A percentile compares a stretch with the other conserved stretches of the same genome.
These are phyloP conservation scores for Molossus alvarezi DNA, from an alignment of 2,797 vertebrate genomes.

Conservation along the genomic window DNA sequence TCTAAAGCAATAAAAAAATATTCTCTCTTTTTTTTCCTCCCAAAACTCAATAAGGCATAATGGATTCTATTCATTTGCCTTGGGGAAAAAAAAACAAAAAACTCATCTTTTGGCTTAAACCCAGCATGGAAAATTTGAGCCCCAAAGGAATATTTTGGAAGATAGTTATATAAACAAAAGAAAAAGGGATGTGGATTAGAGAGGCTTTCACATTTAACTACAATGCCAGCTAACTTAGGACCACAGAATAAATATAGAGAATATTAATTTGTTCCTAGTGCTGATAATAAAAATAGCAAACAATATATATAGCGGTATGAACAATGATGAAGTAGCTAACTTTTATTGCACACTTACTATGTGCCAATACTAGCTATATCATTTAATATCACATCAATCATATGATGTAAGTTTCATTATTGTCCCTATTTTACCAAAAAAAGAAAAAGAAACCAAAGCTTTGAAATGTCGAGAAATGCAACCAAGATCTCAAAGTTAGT, in stretches of 20 bases:
- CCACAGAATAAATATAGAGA: constrained; percentile 59
- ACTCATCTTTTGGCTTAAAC: constrained; percentile 71
- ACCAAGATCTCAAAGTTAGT: neutral
- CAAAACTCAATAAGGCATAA: constrained; percentile 67
- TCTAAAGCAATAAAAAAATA: constrained; percentile 69
- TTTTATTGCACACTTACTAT: constrained; percentile 10
- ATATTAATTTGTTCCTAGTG: constrained; percentile 47
- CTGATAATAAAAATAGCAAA: constrained; percentile 52
- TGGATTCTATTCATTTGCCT: constrained; percentile 73
- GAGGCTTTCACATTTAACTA: constrained; percentile 73
- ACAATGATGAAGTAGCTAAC: constrained; percentile 58
- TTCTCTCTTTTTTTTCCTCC: neutral
- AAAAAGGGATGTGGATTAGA: constrained; percentile 69
- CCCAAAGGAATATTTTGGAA: constrained; percentile 78
- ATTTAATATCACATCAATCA: constrained; percentile 34
- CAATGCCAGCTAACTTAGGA: constrained; percentile 62
- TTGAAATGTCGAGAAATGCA: constrained; percentile 27
- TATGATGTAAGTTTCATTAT: neutral
- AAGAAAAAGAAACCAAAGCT: neutral
- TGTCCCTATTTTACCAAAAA: neutral
- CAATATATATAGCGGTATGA: neutral
- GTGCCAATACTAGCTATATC: neutral
- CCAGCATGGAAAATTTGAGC: constrained; percentile 81
- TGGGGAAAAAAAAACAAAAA: constrained; percentile 40
- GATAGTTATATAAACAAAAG: constrained; percentile 78